These are phyloP conservation scores for Eulimnadia texana DNA, from an alignment of 1,140 invertebrate genomes.

Conservation along the genomic window DNA sequence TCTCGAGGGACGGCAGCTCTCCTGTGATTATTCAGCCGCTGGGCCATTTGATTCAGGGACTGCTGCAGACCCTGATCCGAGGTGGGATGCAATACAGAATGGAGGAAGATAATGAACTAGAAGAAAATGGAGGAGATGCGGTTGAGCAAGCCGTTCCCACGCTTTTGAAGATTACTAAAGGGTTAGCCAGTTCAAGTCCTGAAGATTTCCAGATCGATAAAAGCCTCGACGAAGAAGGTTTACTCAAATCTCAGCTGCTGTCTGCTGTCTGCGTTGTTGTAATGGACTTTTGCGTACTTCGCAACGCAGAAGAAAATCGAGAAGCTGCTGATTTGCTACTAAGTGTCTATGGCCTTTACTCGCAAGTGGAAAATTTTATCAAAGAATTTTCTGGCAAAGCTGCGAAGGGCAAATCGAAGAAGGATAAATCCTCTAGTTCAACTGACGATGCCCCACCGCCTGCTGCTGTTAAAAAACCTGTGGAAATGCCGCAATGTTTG, in stretches of 20 bases:
- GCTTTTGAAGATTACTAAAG: not conserved
- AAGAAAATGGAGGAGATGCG: slow-evolving; percentile 2
- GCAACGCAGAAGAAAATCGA: not conserved
- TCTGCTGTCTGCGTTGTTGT: not conserved
- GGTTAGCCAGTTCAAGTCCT: not conserved
- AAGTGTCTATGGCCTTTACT: not conserved
- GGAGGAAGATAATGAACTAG: slow-evolving; percentile 1
- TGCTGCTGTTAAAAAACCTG: not conserved
- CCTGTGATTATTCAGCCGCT: not conserved
- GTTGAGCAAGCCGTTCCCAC: not conserved
- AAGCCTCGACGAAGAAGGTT: not conserved
- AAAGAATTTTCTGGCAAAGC: not conserved
- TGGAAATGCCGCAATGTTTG: not conserved
- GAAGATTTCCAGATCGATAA: not conserved
- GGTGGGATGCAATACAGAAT: not conserved
- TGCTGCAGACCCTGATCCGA: slow-evolving; percentile 1
- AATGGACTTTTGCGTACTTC: not conserved
- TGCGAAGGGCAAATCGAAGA: not conserved
- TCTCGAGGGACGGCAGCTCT: not conserved
- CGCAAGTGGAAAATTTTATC: not conserved
- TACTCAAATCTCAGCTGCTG: not conserved
- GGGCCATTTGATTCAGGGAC: slow-evolving; percentile 1
- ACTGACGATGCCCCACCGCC: not conserved
- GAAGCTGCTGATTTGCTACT: not conserved
- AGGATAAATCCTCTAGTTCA: not conserved